Evolutionary conservation across 2,113 vertebrate species (phyloP).

Genomic region (Penelope pileata): DNA sequence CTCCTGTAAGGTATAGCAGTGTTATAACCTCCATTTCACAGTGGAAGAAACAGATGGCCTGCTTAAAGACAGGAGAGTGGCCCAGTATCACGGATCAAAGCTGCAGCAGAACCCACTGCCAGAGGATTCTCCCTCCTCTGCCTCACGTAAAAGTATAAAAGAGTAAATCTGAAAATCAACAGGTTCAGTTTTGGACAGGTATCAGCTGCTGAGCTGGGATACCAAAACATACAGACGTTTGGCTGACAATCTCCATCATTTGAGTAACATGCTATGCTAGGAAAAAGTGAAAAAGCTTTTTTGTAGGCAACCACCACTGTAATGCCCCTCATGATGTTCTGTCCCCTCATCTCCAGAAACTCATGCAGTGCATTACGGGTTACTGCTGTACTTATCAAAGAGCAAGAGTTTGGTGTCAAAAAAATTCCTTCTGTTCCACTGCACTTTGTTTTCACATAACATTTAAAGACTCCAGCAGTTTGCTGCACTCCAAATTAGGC

Average conservation of each 20-base stretch:
- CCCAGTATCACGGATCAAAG: neutral
- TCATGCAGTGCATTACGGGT: neutral
- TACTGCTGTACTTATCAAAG: neutral
- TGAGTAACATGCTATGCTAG: neutral
- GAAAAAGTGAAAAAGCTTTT: neutral
- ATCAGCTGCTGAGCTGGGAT: neutral
- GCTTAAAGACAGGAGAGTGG: neutral
- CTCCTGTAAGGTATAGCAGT: neutral
- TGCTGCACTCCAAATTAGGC: neutral
- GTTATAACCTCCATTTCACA: neutral
- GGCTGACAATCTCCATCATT: neutral
- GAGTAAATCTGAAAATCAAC: neutral
- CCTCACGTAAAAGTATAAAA: neutral
- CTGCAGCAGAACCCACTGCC: neutral
- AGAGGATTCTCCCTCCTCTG: neutral
- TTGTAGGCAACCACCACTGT: neutral
- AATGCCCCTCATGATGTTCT: fast-evolving
- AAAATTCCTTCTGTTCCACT: neutral
- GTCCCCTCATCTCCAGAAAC: neutral
- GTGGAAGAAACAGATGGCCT: neutral
- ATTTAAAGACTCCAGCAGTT: neutral
- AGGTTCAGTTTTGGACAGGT: neutral
- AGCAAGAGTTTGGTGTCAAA: neutral
- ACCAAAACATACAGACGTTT: neutral
- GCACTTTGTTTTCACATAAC: neutral